Evolutionary conservation across 2,113 vertebrate species (phyloP).

Genomic region (Petromus typicus): DNA sequence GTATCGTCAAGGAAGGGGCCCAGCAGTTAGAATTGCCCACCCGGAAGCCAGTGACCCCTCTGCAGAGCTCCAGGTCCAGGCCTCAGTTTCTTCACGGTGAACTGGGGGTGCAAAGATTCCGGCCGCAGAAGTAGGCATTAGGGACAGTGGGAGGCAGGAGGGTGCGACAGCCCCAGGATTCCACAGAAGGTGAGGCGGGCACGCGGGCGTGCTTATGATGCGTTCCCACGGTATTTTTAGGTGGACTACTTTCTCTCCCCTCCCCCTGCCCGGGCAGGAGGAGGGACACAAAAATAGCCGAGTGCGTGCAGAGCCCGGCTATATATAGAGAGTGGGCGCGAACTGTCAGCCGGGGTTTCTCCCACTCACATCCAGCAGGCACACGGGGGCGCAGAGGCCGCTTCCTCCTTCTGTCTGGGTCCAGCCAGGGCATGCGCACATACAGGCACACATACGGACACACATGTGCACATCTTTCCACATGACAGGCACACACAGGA

Average conservation of each 20-base stretch:
- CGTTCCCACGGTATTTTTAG: slow-evolving; percentile 79
- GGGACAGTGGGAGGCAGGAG: neutral
- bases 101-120: neutral
- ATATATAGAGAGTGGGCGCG: slow-evolving; percentile 77
- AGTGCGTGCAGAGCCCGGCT: slow-evolving; percentile 53
- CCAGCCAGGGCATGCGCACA: neutral
- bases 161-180: neutral
- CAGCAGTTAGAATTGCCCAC: too few species aligned
- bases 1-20: neutral
- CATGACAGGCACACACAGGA: neutral
- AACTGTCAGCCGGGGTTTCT: slow-evolving; percentile 35
- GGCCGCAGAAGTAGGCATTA: neutral
- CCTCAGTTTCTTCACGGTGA: slow-evolving; percentile 7
- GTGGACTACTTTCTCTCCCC: slow-evolving; percentile 82
- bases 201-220: slow-evolving; percentile 41
- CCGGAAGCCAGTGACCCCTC: neutral
- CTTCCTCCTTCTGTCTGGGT: neutral
- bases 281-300: slow-evolving; percentile 78
- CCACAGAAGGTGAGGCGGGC: neutral
- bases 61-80: neutral
- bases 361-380: slow-evolving; percentile 2
- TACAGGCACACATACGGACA: neutral
- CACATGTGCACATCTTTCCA: neutral
- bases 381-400: neutral
- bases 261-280: slow-evolving; percentile 78